Base-by-base conservation (phyloP, 2,797 vertebrate species). In the Phoxinus dragarum region DNA sequence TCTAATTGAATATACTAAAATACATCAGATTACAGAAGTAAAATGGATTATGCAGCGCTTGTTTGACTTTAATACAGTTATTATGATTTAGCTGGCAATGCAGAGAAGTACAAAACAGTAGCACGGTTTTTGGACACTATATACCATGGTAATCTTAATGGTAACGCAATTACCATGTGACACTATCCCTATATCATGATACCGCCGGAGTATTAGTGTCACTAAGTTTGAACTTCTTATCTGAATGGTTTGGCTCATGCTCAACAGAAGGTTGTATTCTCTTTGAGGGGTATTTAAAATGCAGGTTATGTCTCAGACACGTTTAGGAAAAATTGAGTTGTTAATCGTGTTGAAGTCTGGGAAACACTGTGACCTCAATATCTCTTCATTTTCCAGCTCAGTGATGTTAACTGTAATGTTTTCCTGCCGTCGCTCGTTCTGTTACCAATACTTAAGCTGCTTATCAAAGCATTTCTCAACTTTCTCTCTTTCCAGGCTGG, bases 401-500 rank as follows among this genome's bases (percentile, higher is more conserved):
- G 21, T 54, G 79, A 69, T n/a, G 36, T 81, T 69, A 54, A 54
- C 73, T 76, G 27, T 34, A 66, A 34, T 66, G 61, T 34, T 66
- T 66, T 17, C 27, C 61, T 66, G 27, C 3, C 14, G 44, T 38
- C 3, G 74, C 90, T 90, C 87, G 88, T 86, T 85, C 67, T 80
- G 5, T 64, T 64, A 64, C 27, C 54, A 56, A 52, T 75, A 80
- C 81, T 66, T 56, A 27, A 36, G 34, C n/a, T 71, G 7, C n/a
- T 84, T 27, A 84, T 89, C 74, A 61, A 84, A 78, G 87, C 86
- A 88, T 84, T 86, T 89, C 52, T 16, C 36, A 47, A 52, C 49
- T 87, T 76, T 54, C 80, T 84, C 79, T 86, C 84, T 91, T 88
- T 84, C 89, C 85, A 86, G 98, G 97, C 76, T 99, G 97, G 97